These are phyloP conservation scores for Rhagonycha fulva DNA, from an alignment of 2,888 invertebrate genomes.

Conservation along the genomic window DNA sequence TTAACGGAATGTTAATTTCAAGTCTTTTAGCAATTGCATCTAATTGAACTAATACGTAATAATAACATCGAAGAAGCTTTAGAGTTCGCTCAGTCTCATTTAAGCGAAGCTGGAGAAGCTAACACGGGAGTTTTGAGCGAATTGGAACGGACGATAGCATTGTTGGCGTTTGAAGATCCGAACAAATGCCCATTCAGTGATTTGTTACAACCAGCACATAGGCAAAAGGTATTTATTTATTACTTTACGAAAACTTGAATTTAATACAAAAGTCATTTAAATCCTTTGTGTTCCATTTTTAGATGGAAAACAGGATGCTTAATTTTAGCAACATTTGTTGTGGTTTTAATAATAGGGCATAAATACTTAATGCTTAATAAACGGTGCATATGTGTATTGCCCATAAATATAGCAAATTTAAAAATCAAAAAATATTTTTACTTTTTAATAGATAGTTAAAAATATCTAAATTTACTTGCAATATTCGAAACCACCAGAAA, in stretches of 20 bases:
- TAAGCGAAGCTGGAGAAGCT: constrained; percentile 87
- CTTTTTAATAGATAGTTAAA: too few relatives aligned
- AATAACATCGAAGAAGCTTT: constrained; percentile 87
- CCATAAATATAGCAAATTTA: too few relatives aligned
- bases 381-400: too few relatives aligned
- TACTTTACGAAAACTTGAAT: neutral
- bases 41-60: constrained; percentile 84
- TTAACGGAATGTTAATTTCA: constrained; percentile 8
- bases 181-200: constrained; percentile 94
- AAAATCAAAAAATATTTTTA: too few relatives aligned
- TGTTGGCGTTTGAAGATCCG: constrained; percentile 96
- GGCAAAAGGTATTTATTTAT: constrained; percentile 74
- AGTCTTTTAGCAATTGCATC: constrained; percentile 78
- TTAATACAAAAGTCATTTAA: neutral
- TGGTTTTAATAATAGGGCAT: neutral
- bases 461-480: too few relatives aligned
- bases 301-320: neutral
- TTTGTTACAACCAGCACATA: constrained; percentile 87
- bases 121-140: constrained; percentile 76
- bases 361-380: too few relatives aligned
- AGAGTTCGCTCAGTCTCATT: constrained; percentile 86
- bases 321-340: neutral
- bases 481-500: too few relatives aligned
- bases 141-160: constrained; percentile 89
- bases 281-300: neutral